A percentile compares a stretch with the other conserved stretches of the same genome.
phyloP scores from a whole-genome alignment of 2,888 invertebrate species.

The Apantesis nais region DNA sequence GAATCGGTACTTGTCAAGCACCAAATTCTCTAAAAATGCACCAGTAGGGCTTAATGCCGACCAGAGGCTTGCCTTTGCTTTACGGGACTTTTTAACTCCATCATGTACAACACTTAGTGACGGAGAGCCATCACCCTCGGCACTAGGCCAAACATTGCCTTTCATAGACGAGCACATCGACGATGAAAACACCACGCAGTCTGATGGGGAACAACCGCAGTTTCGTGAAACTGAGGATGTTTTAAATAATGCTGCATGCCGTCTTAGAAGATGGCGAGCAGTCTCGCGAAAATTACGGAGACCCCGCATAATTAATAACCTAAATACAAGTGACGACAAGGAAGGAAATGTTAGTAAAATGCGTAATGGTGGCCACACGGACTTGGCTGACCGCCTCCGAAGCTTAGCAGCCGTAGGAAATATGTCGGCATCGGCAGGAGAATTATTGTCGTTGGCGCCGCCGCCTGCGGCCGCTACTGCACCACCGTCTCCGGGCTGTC shows the following conservation, averaged over 20 bases:
- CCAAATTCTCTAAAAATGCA: conserved; percentile 54
- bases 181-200: conserved; percentile 59
- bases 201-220: conserved; percentile 68
- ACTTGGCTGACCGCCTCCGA: conserved; percentile 76
- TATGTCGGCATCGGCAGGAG: conserved; percentile 79
- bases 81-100: conserved; percentile 73
- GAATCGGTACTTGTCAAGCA: conserved; percentile 55
- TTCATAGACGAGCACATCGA: conserved; percentile 74
- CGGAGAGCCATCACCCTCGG: conserved; percentile 61
- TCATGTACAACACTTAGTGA: conserved; percentile 54
- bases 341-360: conserved; percentile 56
- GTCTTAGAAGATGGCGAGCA: conserved; percentile 81
- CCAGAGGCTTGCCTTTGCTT: conserved; percentile 70
- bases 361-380: conserved; percentile 70
- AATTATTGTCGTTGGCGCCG: conserved; percentile 76
- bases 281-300: conserved; percentile 80
- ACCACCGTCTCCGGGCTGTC: conserved; percentile 80
- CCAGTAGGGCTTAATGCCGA: conserved; percentile 67
- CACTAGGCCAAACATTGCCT: conserved; percentile 63
- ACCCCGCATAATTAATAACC: conserved; percentile 81
- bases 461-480: conserved; percentile 80
- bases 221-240: conserved; percentile 72
- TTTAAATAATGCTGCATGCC: conserved; percentile 77
- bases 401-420: conserved; percentile 78
- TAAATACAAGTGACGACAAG: conserved; percentile 66